These are phyloP conservation scores for Acanthurus tractus DNA, from an alignment of 2,797 vertebrate species.

Conservation along the genomic window DNA sequence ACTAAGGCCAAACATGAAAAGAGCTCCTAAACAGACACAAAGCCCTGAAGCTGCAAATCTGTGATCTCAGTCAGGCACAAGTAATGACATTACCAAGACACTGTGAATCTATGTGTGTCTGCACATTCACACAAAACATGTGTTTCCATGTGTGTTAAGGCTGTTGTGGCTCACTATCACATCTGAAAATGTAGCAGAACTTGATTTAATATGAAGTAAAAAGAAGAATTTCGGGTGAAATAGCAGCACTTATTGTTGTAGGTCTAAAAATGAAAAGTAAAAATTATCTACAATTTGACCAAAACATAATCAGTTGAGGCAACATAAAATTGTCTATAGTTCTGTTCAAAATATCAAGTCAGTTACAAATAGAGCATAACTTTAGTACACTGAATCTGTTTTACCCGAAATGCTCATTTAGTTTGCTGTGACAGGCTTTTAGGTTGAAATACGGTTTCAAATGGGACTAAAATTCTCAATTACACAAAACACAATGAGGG, in stretches of 20 bases:
- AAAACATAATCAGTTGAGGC: conserved; percentile 34
- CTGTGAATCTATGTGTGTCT: conserved; percentile 24
- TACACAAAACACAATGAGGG: conserved; percentile 48
- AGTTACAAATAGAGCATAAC: conserved; percentile 37
- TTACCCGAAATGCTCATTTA: conserved; percentile 31
- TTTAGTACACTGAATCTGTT: conserved; percentile 24
- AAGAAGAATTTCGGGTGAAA: conserved; percentile 39
- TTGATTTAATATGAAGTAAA: conserved; percentile 43
- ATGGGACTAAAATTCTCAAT: conserved; percentile 33
- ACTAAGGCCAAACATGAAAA: conserved; percentile 62
- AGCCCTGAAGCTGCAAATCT: conserved; percentile 50
- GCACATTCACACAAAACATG: not conserved
- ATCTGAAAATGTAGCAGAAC: conserved; percentile 32
- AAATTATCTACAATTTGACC: conserved; percentile 56
- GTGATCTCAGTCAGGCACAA: conserved; percentile 44
- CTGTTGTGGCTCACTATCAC: conserved; percentile 1
- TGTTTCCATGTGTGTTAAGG: conserved; percentile 5
- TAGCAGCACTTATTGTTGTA: conserved; percentile 53
- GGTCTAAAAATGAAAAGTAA: conserved; percentile 35
- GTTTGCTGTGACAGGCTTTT: conserved; percentile 11
- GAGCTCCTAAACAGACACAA: conserved; percentile 41
- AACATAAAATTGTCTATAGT: conserved; percentile 33
- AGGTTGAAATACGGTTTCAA: conserved; percentile 33
- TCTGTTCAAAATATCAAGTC: conserved; percentile 26
- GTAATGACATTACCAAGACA: conserved; percentile 56